Evolutionary conservation across 2,888 invertebrate genomes (phyloP).

Genomic region (Dioctria rufipes): DNA sequence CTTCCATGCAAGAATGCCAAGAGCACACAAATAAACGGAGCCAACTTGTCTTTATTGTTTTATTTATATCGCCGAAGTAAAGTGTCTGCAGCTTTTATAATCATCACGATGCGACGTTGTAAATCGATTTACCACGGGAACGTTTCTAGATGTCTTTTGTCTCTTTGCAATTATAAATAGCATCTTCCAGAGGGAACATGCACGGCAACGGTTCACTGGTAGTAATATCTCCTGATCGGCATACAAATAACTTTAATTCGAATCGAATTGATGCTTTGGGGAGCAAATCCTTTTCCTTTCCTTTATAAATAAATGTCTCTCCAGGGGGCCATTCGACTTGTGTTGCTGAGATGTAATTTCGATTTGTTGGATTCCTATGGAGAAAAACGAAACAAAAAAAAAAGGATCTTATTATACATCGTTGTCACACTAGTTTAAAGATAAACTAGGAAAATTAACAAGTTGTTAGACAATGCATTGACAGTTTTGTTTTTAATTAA

Average conservation of each 20-base stretch:
- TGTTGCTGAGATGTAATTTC: constrained; percentile 59
- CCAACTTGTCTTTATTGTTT: not conserved
- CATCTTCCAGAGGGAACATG: not conserved
- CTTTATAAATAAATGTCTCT: constrained; percentile 58
- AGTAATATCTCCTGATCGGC: constrained; percentile 57
- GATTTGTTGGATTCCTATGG: constrained; percentile 25
- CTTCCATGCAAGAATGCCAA: too few species aligned
- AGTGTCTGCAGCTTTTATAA: not conserved
- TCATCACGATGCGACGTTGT: too few species aligned
- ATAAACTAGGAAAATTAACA: constrained; percentile 21
- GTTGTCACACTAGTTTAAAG: constrained; percentile 36
- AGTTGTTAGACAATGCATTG: not conserved
- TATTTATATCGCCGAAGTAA: not conserved
- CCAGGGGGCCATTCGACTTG: constrained; percentile 57
- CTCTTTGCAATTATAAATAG: constrained; percentile 38
- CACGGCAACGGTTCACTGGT: constrained; percentile 20
- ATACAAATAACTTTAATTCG: constrained; percentile 60
- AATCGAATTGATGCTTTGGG: constrained; percentile 57
- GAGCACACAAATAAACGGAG: not conserved
- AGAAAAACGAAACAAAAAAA: constrained; percentile 17
- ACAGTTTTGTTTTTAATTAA: too few species aligned
- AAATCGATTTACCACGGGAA: not conserved
- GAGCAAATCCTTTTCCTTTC: constrained; percentile 57
- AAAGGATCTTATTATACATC: constrained; percentile 30
- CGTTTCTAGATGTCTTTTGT: constrained; percentile 3